Percentiles rank a stretch among this genome's conserved stretches.
phyloP scores from a whole-genome alignment of 2,113 vertebrate genomes.

The Dermatemys mawii region DNA sequence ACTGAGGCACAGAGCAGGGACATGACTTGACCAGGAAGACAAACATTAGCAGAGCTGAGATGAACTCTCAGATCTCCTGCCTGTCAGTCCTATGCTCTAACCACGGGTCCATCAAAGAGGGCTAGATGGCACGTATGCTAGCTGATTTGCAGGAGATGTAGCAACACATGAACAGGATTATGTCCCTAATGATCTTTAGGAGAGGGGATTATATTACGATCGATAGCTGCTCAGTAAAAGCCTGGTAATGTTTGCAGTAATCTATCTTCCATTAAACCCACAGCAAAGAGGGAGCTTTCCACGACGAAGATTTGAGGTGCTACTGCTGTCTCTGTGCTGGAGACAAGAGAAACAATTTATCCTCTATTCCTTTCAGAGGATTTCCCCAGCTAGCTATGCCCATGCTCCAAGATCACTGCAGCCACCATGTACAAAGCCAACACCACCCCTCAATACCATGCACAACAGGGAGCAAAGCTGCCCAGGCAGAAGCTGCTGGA shows the following conservation, averaged over 20 bases:
- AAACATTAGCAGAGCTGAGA: not conserved
- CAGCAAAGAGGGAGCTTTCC: not conserved
- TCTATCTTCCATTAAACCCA: not conserved
- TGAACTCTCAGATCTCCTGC: not conserved
- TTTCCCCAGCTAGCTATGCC: not conserved
- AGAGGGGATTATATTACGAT: not conserved
- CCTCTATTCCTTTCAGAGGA: not conserved
- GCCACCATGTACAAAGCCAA: no score
- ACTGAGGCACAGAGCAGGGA: not conserved
- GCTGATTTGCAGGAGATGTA: not conserved
- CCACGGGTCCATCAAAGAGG: not conserved
- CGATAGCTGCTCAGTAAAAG: not conserved
- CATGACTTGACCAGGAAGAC: not conserved
- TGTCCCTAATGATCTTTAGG: not conserved
- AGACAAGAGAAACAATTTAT: not conserved
- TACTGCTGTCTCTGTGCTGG: no score
- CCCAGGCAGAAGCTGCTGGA: not conserved
- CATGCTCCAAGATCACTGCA: not conserved
- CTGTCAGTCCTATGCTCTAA: not conserved
- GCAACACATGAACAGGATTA: not conserved
- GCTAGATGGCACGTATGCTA: fast-evolving
- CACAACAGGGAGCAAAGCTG: not conserved
- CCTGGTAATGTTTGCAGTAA: not conserved
- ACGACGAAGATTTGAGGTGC: not conserved
- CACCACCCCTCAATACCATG: not conserved